Evolutionary conservation across 2,797 vertebrate genomes (phyloP), one percentile per base, ranked within the genome.

Genomic region (Cichlasoma orientale): DNA sequence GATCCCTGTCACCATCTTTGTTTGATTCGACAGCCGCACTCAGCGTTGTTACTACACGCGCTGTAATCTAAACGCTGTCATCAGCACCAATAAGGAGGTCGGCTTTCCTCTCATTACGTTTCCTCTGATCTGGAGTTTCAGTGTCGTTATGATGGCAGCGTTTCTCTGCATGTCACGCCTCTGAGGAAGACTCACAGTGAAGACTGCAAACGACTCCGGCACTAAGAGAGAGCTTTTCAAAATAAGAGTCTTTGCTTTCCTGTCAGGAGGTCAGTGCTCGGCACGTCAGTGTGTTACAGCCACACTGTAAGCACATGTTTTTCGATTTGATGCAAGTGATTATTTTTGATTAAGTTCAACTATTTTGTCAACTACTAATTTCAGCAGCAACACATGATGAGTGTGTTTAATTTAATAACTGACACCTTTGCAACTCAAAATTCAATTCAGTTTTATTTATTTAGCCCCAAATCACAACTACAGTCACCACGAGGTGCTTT

Each of bases 271-370:
- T 19, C 19, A 7, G 19, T 8, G 18, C 8, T 47, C 5, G 18
- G 14, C 44, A 6, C 41, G 4, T 1, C 38, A 9, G 50, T 0
- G n/a, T n/a, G n/a, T n/a, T n/a, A 14, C 47, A 19, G 50, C 33
- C 33, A 36, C 10, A 12, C 38, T 4, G 38, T 38, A 38, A 38
- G 3, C 38, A 11, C 38, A 41, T 44, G 3, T 23, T 59, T 23
- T 59, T 1, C 0, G 11, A 59, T n/a, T 58, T 10, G 7, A 31
- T 36, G 31, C 10, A 3, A 0, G 0, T 36, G 9, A 59, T 36
- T 2, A 8, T 4, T 3, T 59, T 16, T 18, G n/a, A 53, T 21
- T 11, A 36, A 5, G 21, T 16, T 3, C 14, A 23, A 23, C n/a
- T 1, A 16, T 29, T 41, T 9, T 61, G 44, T 18, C 6, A 47